Evolutionary conservation across 2,113 vertebrate species (phyloP).

Genomic region (Nothocercus nigrocapillus): DNA sequence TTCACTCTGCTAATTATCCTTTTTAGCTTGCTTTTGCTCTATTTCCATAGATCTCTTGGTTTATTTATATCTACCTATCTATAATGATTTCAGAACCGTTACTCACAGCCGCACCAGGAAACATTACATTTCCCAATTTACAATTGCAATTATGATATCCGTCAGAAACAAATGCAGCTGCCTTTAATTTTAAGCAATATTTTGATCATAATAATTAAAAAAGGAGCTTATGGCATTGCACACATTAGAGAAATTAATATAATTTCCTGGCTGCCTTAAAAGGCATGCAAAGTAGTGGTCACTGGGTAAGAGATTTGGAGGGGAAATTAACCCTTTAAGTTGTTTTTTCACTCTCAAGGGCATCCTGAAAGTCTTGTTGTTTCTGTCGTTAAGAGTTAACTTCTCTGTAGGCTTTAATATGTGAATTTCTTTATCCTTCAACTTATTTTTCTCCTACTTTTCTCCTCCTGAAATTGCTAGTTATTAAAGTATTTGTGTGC

Average conservation of each 20-base stretch:
- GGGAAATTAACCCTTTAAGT: background rate
- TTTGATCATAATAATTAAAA: constrained; percentile 85
- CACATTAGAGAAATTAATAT: constrained; percentile 78
- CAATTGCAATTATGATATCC: constrained; percentile 80
- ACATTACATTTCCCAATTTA: constrained; percentile 80
- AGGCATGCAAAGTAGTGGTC: constrained; percentile 14
- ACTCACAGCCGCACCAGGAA: constrained; percentile 75
- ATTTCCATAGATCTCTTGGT: constrained; percentile 72
- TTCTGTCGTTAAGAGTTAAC: background rate
- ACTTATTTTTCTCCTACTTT: background rate
- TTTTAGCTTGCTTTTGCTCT: constrained; percentile 70
- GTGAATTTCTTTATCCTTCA: constrained; percentile 48
- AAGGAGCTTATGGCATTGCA: constrained; percentile 72
- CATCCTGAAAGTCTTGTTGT: background rate
- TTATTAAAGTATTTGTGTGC: constrained; percentile 73
- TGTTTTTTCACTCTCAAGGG: background rate
- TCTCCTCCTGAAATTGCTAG: constrained; percentile 59
- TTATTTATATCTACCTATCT: constrained; percentile 80
- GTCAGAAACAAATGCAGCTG: constrained; percentile 82
- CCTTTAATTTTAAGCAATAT: constrained; percentile 83
- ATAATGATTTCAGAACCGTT: constrained; percentile 71
- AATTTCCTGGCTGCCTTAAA: constrained; percentile 70
- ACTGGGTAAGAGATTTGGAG: background rate
- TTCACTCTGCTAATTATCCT: constrained; percentile 74
- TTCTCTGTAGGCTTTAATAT: background rate